Conservation (phyloP, 2,888 invertebrate genomes). For the Drosophila yooni region DNA sequence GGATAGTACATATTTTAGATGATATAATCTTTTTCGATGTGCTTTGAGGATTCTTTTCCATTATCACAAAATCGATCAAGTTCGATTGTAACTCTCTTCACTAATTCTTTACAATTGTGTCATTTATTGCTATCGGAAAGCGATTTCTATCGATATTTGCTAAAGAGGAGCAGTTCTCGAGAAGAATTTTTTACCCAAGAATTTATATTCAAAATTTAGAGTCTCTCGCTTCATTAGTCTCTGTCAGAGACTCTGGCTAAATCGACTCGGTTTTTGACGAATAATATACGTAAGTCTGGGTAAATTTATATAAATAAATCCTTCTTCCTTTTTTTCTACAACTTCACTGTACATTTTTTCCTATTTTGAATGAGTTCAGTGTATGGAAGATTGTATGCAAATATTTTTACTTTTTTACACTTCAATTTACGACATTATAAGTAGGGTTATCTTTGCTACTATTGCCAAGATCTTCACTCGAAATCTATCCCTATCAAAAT, state of each 20-base stretch:
- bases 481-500: neutral
- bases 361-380: fast-evolving
- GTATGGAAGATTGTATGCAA: neutral
- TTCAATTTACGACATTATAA: neutral
- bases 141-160: neutral
- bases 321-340: neutral
- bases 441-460: fast-evolving
- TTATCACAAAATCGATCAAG: neutral
- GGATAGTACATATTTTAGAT: neutral
- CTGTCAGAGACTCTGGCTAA: neutral
- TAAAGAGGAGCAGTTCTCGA: neutral
- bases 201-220: neutral
- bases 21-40: neutral
- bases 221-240: neutral
- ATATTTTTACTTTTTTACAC: neutral
- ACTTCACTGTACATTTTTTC: neutral
- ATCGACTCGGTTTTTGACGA: neutral
- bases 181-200: too few species aligned
- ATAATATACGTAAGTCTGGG: neutral
- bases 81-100: neutral
- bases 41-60: fast-evolving
- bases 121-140: neutral
- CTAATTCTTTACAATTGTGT: neutral
- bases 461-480: neutral
- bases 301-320: neutral